Evolutionary conservation across 2,797 vertebrate genomes (phyloP).

Genomic region (Syngnathus rostellatus): DNA sequence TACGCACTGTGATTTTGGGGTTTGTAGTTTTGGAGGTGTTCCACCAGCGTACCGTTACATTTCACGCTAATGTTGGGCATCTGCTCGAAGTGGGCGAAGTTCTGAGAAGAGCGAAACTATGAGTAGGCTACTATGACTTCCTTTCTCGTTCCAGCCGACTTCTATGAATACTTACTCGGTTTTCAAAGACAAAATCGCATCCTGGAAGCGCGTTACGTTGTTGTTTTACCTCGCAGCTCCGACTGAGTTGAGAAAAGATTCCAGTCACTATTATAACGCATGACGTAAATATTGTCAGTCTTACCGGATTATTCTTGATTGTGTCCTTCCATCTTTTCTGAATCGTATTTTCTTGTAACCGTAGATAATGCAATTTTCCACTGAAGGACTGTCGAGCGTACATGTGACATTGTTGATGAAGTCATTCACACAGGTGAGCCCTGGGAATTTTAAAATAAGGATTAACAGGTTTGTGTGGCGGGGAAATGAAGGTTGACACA

Average conservation of each 20-base stretch:
- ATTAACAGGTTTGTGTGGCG: no score
- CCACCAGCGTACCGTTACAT: constrained; percentile 35
- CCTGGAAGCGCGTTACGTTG: constrained; percentile 14
- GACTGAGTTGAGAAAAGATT: constrained; percentile 6
- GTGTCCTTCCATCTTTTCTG: neutral
- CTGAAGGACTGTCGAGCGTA: constrained; percentile 29
- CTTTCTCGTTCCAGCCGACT: neutral
- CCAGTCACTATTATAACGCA: neutral
- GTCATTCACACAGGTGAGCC: constrained; percentile 62
- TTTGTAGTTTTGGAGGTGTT: neutral
- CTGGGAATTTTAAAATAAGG: constrained; percentile 19
- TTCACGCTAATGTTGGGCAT: constrained; percentile 31
- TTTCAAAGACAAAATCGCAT: constrained; percentile 50
- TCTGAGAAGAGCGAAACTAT: constrained; percentile 17
- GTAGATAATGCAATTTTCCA: constrained; percentile 36
- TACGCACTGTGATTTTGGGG: constrained; percentile 35
- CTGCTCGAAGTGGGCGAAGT: fast-evolving
- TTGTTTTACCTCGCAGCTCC: constrained; percentile 42
- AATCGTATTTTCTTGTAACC: neutral
- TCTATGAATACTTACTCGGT: constrained; percentile 26
- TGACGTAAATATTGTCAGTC: neutral
- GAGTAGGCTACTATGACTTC: no score
- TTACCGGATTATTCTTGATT: neutral
- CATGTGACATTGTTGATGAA: constrained; percentile 55
- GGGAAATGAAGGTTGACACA: neutral